Evolutionary conservation across 2,113 vertebrate species (phyloP).

Genomic region (Formicarius rufipectus): DNA sequence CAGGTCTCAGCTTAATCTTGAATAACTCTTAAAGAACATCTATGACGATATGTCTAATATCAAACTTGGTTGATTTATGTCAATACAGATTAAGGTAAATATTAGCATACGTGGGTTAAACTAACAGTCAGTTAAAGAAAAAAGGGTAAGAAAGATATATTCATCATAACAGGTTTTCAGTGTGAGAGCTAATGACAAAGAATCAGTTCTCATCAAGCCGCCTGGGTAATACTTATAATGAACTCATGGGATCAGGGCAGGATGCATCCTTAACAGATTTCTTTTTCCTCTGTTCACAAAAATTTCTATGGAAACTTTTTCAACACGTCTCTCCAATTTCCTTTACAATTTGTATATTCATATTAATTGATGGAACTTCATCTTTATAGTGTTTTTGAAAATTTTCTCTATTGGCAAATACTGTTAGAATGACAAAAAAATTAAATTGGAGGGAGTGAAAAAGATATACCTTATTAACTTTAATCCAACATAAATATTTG

Average conservation of each 20-base stretch:
- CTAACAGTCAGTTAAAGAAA: not conserved
- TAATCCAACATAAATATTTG: not conserved
- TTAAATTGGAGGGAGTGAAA: not conserved
- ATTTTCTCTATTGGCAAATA: not conserved
- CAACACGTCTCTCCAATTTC: not conserved
- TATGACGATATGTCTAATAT: not conserved
- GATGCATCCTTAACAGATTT: not conserved
- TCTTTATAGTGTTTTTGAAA: not conserved
- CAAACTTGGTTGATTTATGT: not conserved
- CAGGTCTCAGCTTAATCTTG: not conserved
- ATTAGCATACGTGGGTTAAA: not conserved
- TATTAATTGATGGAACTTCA: not conserved
- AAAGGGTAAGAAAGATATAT: not conserved
- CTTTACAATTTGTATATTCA: not conserved
- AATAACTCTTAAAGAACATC: not conserved
- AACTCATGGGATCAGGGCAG: not conserved
- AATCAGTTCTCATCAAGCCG: not conserved
- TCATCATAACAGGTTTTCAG: not conserved
- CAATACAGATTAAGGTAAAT: not conserved
- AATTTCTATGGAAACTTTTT: slow-evolving; percentile 18
- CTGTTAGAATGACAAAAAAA: not conserved
- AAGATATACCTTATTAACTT: not conserved
- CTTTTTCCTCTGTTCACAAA: not conserved
- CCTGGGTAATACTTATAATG: not conserved
- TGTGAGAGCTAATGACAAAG: not conserved